phyloP scores from a whole-genome alignment of 2,888 invertebrate genomes.

The Erebia aethiops region DNA sequence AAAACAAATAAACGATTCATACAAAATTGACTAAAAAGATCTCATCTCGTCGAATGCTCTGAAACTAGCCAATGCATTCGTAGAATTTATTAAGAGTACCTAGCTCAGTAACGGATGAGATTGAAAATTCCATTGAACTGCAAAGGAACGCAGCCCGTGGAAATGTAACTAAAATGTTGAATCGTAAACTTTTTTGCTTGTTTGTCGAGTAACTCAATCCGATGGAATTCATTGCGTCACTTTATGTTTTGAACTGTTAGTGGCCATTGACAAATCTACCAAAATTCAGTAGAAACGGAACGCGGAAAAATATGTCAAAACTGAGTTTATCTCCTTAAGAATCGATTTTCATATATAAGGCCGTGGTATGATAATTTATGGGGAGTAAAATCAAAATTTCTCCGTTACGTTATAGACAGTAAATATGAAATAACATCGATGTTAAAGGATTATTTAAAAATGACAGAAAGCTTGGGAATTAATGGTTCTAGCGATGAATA shows the following conservation, averaged over 20 bases:
- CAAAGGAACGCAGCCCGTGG: constrained; percentile 55
- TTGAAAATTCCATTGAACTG: constrained; percentile 69
- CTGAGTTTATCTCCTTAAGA: too few species aligned
- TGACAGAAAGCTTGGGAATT: too few species aligned
- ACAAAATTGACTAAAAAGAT: constrained; percentile 1
- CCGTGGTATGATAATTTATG: too few species aligned
- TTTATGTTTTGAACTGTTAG: constrained; percentile 41
- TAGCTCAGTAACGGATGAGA: constrained; percentile 61
- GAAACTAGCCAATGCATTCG: constrained; percentile 20
- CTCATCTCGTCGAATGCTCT: constrained; percentile 1
- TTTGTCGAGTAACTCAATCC: constrained; percentile 53
- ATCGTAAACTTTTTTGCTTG: constrained; percentile 64
- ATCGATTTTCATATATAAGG: too few species aligned
- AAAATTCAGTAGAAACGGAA: too few species aligned
- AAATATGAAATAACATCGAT: too few species aligned
- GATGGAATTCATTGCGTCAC: constrained; percentile 56
- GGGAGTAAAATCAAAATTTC: too few species aligned
- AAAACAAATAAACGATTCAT: neutral
- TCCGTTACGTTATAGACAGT: too few species aligned
- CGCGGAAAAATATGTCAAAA: too few species aligned
- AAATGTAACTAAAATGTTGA: constrained; percentile 70
- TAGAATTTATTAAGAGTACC: constrained; percentile 59
- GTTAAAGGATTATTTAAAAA: too few species aligned
- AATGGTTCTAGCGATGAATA: too few species aligned
- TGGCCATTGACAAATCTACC: too few species aligned